Evolutionary conservation across 23 tunicate genomes (phyloP).

Genomic region (Ascidia mentula): DNA sequence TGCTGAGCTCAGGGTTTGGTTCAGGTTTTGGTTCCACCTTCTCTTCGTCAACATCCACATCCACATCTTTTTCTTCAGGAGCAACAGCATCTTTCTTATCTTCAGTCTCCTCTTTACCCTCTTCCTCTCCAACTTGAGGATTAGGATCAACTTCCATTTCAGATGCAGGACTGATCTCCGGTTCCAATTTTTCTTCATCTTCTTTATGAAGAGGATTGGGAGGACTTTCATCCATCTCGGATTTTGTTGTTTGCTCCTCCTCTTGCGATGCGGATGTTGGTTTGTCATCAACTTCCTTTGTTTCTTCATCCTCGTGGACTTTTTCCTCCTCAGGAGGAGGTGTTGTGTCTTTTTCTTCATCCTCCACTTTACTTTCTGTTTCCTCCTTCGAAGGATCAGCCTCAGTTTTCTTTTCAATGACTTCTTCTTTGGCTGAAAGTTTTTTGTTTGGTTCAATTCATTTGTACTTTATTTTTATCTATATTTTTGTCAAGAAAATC

Average conservation of each 20-base stretch:
- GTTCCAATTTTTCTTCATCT: background rate
- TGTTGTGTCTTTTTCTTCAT: constrained; percentile 17
- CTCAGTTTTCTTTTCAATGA: background rate
- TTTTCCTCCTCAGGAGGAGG: constrained; percentile 12
- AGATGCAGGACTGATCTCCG: background rate
- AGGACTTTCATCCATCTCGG: background rate
- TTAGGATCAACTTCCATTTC: background rate
- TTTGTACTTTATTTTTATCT: background rate
- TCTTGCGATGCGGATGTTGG: background rate
- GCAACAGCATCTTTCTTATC: background rate
- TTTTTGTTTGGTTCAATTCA: background rate
- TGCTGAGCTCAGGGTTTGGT: background rate
- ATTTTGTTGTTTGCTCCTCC: background rate
- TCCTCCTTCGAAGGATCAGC: background rate
- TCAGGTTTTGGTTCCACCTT: background rate
- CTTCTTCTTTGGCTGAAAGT: background rate
- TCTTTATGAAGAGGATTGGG: constrained; percentile 6
- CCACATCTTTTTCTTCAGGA: constrained; percentile 14
- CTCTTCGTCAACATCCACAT: constrained; percentile 12
- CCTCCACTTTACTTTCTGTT: constrained; percentile 12
- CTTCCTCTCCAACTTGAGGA: background rate
- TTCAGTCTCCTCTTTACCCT: constrained; percentile 12
- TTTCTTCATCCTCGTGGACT: background rate
- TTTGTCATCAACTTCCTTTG: background rate
- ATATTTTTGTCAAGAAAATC: background rate